Conservation (phyloP, 2,113 vertebrate species). For the Microcebus murinus region DNA sequence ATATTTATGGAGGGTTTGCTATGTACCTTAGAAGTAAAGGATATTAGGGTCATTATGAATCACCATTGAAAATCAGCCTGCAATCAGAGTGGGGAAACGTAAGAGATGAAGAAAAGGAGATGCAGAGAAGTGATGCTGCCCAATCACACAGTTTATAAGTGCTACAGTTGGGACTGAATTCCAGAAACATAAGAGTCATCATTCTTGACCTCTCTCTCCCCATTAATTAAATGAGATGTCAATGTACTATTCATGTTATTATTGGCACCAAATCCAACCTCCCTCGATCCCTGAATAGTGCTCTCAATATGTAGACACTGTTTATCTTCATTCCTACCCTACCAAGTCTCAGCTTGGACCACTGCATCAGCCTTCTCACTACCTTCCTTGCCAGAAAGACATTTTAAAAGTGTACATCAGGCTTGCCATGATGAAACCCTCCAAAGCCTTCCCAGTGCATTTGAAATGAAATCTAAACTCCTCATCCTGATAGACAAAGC, state of each 20-base stretch:
- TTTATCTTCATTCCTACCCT: not conserved
- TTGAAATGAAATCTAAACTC: slow-evolving; percentile 14
- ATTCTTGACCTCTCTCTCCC: not conserved
- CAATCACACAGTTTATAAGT: not conserved
- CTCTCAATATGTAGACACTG: not conserved
- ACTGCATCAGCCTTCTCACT: not conserved
- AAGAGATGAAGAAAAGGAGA: not conserved
- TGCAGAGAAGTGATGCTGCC: not conserved
- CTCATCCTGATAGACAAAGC: not conserved
- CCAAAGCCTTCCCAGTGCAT: not conserved
- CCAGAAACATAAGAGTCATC: not conserved
- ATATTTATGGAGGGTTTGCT: not conserved
- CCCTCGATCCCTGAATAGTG: not conserved
- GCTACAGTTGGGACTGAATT: not conserved
- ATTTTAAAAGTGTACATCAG: not conserved
- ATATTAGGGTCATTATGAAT: not conserved
- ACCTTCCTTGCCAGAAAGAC: not conserved
- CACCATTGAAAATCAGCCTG: not conserved
- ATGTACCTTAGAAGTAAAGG: not conserved
- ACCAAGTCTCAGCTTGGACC: not conserved
- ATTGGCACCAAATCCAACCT: not conserved
- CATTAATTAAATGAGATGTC: not conserved
- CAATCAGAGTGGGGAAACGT: not conserved
- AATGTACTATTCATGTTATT: not conserved
- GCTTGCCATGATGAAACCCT: not conserved